Conservation (phyloP, 2,113 vertebrate species). For the Arenaria interpres region DNA sequence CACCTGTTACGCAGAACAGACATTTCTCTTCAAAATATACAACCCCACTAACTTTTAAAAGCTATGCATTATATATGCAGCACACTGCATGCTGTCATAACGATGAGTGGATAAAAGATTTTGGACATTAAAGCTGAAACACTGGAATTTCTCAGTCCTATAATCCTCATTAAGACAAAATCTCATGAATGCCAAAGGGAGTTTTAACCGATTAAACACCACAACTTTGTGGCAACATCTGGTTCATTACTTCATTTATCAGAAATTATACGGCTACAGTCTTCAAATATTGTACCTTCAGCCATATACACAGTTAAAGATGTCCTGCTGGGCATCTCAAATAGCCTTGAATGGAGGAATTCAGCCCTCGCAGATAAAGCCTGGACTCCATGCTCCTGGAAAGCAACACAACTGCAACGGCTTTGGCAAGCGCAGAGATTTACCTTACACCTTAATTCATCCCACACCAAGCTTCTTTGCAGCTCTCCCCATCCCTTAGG, state of each 20-base stretch:
- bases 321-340: not conserved
- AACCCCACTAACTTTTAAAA: not conserved
- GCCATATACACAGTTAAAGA: not conserved
- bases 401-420: not conserved
- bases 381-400: not conserved
- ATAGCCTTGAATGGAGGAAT: not conserved
- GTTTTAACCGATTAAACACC: not conserved
- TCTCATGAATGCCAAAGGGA: not conserved
- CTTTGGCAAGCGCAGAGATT: not conserved
- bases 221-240: not conserved
- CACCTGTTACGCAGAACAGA: not conserved
- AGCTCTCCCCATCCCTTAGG: not conserved
- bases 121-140: not conserved
- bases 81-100: not conserved
- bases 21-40: not conserved
- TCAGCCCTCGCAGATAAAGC: not conserved
- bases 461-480: not conserved
- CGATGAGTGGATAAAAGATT: not conserved
- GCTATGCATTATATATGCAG: not conserved
- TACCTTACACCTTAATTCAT: not conserved
- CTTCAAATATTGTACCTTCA: not conserved
- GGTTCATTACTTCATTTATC: not conserved
- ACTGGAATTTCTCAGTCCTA: not conserved
- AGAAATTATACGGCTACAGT: not conserved
- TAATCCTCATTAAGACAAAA: not conserved